Evolutionary conservation across 2,888 invertebrate genomes (phyloP), one percentile per base, ranked within the genome.

Genomic region (Macropis europaea): DNA sequence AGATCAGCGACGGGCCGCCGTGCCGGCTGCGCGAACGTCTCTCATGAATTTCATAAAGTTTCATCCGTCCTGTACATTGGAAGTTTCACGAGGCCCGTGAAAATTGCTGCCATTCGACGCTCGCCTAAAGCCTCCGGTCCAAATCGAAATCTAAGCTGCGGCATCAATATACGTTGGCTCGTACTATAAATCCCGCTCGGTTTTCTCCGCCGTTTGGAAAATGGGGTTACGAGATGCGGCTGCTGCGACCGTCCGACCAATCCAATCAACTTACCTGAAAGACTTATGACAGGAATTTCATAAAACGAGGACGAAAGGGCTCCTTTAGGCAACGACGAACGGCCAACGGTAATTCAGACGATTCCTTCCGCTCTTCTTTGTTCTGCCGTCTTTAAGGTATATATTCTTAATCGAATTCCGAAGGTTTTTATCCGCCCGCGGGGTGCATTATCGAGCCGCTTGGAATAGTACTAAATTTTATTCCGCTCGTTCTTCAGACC

Each of bases 31-130:
- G 34, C 13, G 59, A 36, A 50, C 66, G 64, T 77, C 66, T 48
- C 77, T 81, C 81, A 81, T 81, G 81, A 81, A 81, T 81, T 81
- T 81, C 81, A 81, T 81, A 81, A 81, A 81, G 77, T 81, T 77
- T 76, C 79, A 77, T 81, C 81, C 72, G 63, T 79, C 57, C 72
- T 78, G 77, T 73, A 79, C 81, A 75, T 64, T 60, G 72, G 64
- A 74, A 81, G 73, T 79, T 81, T 76, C 73, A 79, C 72, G 76
- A 73, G 81, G 71, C 68, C 70, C 66, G 70, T 45, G 67, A 79
- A 81, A 81, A 81, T 81, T 81, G 81, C 63, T 63, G 75, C 73
- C 54, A 74, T 77, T 77, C 76, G 69, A 59, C 70, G 71, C 57
- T 57, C 68, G 50, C 73, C 63, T 59, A 71, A 72, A 80, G 73